These are phyloP conservation scores for Argentina silus DNA, from an alignment of 2,797 vertebrate species.

Conservation along the genomic window DNA sequence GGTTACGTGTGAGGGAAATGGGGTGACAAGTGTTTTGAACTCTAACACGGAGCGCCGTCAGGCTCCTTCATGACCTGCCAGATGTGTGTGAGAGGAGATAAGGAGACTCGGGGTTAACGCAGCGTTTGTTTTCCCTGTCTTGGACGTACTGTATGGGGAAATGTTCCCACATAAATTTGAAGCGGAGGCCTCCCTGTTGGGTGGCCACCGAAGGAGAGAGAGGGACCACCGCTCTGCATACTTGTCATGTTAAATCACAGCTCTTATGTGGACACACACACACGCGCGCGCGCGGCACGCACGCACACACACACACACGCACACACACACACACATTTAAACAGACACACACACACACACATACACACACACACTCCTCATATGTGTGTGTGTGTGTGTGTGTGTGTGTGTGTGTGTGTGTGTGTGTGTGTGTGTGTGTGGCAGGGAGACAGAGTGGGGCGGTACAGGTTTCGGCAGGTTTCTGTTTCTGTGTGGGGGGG, in stretches of 20 bases:
- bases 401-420: slow-evolving; percentile 14
- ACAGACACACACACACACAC: no score
- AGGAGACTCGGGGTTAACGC: neutral
- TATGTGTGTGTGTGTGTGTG: neutral
- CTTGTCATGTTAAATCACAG: slow-evolving; percentile 54
- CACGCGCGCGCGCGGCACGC: neutral
- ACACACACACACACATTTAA: no score
- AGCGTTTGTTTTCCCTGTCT: slow-evolving; percentile 21
- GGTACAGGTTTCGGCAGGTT: slow-evolving; percentile 26
- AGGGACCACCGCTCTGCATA: slow-evolving; percentile 25
- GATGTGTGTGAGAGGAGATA: slow-evolving; percentile 27
- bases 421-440: slow-evolving; percentile 15
- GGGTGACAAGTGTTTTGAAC: slow-evolving; percentile 11
- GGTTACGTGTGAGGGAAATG: slow-evolving; percentile 28
- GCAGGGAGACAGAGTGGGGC: slow-evolving; percentile 24
- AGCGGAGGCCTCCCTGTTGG: slow-evolving; percentile 14
- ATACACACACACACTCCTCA: no score
- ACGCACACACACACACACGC: neutral
- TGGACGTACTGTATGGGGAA: slow-evolving; percentile 9
- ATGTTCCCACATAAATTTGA: slow-evolving; percentile 18
- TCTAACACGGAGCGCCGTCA: slow-evolving; percentile 10
- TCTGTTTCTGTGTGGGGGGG: slow-evolving; percentile 25
- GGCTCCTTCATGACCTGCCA: slow-evolving; percentile 7
- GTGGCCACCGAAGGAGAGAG: slow-evolving; percentile 33
- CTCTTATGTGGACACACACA: slow-evolving; percentile 24